A percentile compares a stretch with the other conserved stretches of the same genome.
Conservation (phyloP, 1,140 invertebrate genomes). For the Ladona fulva region DNA sequence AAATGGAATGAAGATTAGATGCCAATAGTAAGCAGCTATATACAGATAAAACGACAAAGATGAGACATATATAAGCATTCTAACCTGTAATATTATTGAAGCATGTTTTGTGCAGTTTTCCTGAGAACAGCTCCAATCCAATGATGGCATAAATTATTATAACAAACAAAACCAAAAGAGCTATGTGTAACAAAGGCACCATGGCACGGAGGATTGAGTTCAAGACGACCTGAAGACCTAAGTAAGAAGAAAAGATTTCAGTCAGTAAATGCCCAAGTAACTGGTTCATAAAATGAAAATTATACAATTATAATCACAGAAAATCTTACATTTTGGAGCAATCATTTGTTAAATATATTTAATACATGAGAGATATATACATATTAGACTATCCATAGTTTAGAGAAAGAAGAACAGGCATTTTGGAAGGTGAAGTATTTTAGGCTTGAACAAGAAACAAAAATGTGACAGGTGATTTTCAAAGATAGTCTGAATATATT, state of each 20-base stretch:
- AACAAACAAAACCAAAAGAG: conserved; percentile 96
- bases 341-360: too few relatives aligned
- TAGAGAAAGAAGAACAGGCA: too few relatives aligned
- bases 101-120: conserved; percentile 92
- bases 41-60: background rate
- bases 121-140: conserved; percentile 95
- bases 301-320: too few relatives aligned
- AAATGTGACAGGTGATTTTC: too few relatives aligned
- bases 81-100: conserved; percentile 70
- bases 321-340: too few relatives aligned
- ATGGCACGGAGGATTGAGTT: conserved; percentile 99
- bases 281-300: background rate
- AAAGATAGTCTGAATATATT: too few relatives aligned
- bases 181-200: conserved; percentile 98
- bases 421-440: too few relatives aligned
- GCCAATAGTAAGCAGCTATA: background rate
- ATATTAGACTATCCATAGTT: too few relatives aligned
- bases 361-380: too few relatives aligned
- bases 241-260: conserved; percentile 22
- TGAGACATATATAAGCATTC: conserved; percentile 12
- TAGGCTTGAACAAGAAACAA: too few relatives aligned
- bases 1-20: conserved; percentile 27
- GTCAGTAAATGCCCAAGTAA: background rate
- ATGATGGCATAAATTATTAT: conserved; percentile 99
- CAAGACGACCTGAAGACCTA: conserved; percentile 98